These are phyloP conservation scores for Oedothorax gibbosus DNA, from an alignment of 1,140 invertebrate genomes.

Conservation along the genomic window DNA sequence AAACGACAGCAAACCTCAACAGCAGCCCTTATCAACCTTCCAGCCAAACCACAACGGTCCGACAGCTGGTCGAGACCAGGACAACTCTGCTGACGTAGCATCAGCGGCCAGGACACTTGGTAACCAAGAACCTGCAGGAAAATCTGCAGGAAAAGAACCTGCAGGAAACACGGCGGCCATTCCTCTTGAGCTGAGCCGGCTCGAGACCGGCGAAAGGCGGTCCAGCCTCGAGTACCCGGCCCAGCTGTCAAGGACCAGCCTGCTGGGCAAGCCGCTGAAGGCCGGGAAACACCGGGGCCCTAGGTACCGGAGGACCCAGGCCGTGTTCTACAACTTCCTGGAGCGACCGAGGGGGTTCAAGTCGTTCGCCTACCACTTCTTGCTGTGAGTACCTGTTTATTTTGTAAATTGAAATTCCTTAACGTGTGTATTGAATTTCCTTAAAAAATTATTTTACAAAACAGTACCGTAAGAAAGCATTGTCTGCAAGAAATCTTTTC, in stretches of 20 bases:
- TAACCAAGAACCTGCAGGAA: conserved; percentile 14
- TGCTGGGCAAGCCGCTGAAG: conserved; percentile 89
- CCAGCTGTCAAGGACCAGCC: conserved; percentile 79
- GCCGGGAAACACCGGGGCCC: conserved; percentile 82
- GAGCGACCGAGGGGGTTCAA: conserved; percentile 87
- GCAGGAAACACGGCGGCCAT: conserved; percentile 48
- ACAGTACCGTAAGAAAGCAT: no score
- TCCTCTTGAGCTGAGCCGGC: conserved; percentile 56
- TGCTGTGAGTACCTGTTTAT: conserved; percentile 81
- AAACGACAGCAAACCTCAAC: background rate
- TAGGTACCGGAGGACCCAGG: conserved; percentile 87
- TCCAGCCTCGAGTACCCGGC: conserved; percentile 48
- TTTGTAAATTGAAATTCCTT: no score
- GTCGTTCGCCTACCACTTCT: conserved; percentile 89
- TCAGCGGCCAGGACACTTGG: conserved; percentile 38
- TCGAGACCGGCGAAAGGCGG: conserved; percentile 46
- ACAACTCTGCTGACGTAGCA: background rate
- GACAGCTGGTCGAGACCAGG: background rate
- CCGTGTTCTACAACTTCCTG: conserved; percentile 92
- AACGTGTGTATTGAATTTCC: no score
- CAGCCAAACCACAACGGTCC: conserved; percentile 6
- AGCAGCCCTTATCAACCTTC: background rate
- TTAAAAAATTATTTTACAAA: no score
- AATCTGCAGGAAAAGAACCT: background rate
- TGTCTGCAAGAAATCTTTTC: no score